Evolutionary conservation across 2,113 vertebrate species (phyloP).

Genomic region (Zosterops hypoxanthus): DNA sequence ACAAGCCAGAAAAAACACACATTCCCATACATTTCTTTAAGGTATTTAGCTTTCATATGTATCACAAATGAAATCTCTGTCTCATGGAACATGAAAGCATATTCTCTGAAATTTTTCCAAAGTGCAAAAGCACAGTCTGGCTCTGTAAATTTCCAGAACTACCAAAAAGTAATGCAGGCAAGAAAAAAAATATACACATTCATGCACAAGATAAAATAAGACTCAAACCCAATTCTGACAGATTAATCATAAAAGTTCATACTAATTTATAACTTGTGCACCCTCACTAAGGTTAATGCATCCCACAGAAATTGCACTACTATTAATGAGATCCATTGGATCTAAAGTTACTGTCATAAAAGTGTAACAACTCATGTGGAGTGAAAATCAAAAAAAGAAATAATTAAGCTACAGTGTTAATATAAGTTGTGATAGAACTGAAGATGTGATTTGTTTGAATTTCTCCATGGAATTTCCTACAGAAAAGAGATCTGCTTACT

Average conservation of each 20-base stretch:
- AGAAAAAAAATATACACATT: background rate
- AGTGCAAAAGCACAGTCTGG: background rate
- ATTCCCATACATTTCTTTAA: background rate
- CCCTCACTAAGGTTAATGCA: background rate
- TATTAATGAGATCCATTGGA: background rate
- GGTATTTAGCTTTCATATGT: background rate
- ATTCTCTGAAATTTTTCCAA: background rate
- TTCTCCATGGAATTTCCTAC: background rate
- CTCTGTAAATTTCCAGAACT: background rate
- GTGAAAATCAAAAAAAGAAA: background rate
- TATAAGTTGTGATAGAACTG: background rate
- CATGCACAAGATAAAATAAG: background rate
- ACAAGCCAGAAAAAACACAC: background rate
- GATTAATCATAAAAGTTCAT: background rate
- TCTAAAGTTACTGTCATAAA: background rate
- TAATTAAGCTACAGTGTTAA: background rate
- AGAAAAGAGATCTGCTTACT: background rate
- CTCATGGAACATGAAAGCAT: background rate
- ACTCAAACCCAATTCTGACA: background rate
- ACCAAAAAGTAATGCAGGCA: background rate
- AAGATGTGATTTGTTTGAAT: background rate
- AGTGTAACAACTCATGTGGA: background rate
- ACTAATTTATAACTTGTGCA: background rate
- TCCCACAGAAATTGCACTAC: background rate
- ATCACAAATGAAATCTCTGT: background rate